These are phyloP conservation scores for Megalops atlanticus DNA, from an alignment of 2,113 vertebrate species.

Conservation along the genomic window DNA sequence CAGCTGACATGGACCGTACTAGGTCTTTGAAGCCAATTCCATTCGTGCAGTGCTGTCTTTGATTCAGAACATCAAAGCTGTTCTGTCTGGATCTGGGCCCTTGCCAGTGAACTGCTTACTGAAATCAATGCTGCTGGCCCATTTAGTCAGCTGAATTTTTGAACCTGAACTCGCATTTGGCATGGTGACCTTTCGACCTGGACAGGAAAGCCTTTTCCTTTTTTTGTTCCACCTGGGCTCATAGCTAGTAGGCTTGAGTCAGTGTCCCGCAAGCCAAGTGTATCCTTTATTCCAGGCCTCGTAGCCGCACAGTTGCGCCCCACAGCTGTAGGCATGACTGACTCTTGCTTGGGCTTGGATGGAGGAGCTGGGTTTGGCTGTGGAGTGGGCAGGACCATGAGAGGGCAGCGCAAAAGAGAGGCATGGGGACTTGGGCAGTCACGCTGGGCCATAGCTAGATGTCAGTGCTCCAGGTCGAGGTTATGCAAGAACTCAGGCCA, in stretches of 20 bases:
- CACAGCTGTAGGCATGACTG: neutral
- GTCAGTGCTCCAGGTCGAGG: neutral
- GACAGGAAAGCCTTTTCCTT: neutral
- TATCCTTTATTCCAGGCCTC: neutral
- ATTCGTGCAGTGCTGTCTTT: neutral
- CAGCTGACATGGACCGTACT: neutral
- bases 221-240: neutral
- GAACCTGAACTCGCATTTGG: neutral
- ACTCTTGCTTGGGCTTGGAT: neutral
- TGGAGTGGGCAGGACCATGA: neutral
- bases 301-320: neutral
- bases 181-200: neutral
- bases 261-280: neutral
- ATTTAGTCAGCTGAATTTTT: neutral
- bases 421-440: neutral
- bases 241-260: neutral
- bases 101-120: neutral
- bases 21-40: neutral
- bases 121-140: neutral
- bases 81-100: neutral
- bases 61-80: neutral
- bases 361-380: neutral
- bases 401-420: neutral
- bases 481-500: neutral
- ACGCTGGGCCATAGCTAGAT: neutral